Percentiles rank a stretch among this genome's conserved stretches.
phyloP scores from a whole-genome alignment of 2,113 vertebrate genomes.

The Emydura subglobosa region DNA sequence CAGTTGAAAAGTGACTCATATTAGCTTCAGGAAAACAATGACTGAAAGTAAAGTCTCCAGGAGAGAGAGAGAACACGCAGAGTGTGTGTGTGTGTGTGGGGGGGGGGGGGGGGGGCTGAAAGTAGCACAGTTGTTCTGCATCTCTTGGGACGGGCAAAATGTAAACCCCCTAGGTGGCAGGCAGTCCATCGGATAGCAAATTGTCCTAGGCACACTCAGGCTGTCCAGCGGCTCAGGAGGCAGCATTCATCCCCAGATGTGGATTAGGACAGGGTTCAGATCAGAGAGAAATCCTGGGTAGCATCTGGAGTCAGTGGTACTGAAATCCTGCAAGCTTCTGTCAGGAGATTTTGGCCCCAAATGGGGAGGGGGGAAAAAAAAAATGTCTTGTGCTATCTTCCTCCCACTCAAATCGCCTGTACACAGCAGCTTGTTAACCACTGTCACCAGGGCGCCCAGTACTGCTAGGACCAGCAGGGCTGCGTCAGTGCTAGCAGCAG shows the following conservation, averaged over 20 bases:
- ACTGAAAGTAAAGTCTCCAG: not conserved
- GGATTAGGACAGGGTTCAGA: not conserved
- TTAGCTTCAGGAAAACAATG: not conserved
- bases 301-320: not conserved
- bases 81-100: not conserved
- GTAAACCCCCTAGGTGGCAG: not conserved
- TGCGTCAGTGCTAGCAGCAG: not conserved
- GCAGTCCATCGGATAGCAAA: not conserved
- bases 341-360: not conserved
- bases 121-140: not conserved
- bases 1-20: not conserved
- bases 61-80: not conserved
- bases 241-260: not conserved
- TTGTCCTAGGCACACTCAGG: not conserved
- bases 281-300: not conserved
- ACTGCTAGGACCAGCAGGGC: not conserved
- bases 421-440: not conserved
- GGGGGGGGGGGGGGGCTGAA: not conserved
- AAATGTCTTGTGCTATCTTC: not conserved
- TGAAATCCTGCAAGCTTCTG: not conserved
- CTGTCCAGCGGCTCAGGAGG: not conserved
- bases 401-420: not conserved
- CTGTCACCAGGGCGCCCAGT: too few relatives aligned
- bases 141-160: not conserved
- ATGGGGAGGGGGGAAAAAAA: not conserved